Percentiles rank a stretch among this genome's conserved stretches.
Conservation (phyloP, 2,113 vertebrate genomes). For the Noturus placidus region DNA sequence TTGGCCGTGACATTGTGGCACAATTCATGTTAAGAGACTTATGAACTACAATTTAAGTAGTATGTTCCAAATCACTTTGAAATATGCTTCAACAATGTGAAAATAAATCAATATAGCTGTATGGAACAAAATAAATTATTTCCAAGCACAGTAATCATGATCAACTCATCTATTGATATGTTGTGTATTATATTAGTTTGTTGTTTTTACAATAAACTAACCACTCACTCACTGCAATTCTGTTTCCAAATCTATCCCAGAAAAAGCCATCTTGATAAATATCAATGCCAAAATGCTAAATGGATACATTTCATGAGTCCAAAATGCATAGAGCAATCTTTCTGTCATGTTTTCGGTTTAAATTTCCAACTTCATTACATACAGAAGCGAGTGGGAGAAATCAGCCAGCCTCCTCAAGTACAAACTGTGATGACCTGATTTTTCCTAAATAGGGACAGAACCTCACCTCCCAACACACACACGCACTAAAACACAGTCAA, state of each 20-base stretch:
- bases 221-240: neutral
- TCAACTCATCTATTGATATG: neutral
- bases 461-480: neutral
- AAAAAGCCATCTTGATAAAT: neutral
- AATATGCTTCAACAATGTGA: neutral
- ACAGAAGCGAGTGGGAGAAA: slow-evolving; percentile 1
- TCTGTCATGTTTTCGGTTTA: neutral
- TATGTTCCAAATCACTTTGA: neutral
- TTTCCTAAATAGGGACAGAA: slow-evolving; percentile 33
- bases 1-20: neutral
- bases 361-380: slow-evolving; percentile 12
- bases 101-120: neutral
- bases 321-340: neutral
- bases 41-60: neutral
- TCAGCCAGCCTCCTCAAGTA: slow-evolving; percentile 8
- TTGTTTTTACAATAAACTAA: neutral
- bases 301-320: neutral
- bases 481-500: slow-evolving; percentile 31
- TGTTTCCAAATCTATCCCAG: neutral
- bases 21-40: neutral
- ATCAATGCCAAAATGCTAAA: neutral
- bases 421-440: slow-evolving; percentile 54
- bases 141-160: neutral
- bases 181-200: neutral
- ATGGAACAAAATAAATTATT: neutral